Percentiles rank a stretch among this genome's conserved stretches.
These are phyloP conservation scores for Leucoraja ocellata DNA, from an alignment of 2,797 vertebrate genomes.

Conservation along the genomic window DNA sequence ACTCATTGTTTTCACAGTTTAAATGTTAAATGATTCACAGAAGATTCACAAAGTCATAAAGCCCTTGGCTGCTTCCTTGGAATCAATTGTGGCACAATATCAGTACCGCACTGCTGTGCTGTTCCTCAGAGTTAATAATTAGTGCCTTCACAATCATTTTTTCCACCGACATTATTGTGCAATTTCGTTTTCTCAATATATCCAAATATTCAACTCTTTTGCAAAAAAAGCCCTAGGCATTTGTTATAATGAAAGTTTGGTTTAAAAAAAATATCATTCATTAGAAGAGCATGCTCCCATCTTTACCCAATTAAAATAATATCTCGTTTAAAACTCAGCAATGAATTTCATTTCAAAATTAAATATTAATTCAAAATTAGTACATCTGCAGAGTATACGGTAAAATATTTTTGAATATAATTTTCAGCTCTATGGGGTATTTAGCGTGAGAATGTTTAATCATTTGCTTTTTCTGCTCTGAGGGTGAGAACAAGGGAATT, in stretches of 20 bases:
- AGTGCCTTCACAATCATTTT: not conserved
- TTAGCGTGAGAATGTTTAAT: not conserved
- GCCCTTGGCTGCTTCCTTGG: not conserved
- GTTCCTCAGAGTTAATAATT: not conserved
- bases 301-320: constrained; percentile 30
- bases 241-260: constrained; percentile 36
- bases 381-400: constrained; percentile 13
- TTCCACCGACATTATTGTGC: not conserved
- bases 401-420: not conserved
- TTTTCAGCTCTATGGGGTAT: not conserved
- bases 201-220: not conserved
- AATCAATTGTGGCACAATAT: not conserved
- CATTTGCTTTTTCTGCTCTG: too few species aligned
- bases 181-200: not conserved
- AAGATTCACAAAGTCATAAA: not conserved
- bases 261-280: constrained; percentile 1
- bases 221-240: constrained; percentile 16
- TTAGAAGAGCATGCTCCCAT: constrained; percentile 20
- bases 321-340: constrained; percentile 17
- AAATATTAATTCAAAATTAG: constrained; percentile 24
- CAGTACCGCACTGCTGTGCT: not conserved
- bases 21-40: not conserved
- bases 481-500: too few species aligned
- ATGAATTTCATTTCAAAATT: constrained; percentile 33
- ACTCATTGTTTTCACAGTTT: not conserved